Conservation (phyloP, 2,888 invertebrate species). For the Sphaerophoria taeniata region DNA sequence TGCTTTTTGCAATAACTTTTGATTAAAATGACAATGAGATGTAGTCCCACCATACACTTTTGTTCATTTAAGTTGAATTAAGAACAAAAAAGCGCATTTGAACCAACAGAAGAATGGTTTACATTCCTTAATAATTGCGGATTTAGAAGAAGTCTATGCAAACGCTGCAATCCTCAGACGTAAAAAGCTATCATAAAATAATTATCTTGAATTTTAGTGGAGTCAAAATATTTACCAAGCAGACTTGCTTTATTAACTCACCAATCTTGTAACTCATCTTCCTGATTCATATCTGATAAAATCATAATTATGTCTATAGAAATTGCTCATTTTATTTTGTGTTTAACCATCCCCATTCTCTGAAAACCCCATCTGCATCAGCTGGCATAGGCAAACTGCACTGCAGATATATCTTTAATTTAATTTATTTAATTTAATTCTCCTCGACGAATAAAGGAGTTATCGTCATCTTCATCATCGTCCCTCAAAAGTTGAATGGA, state of each 20-base stretch:
- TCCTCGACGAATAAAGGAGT: constrained; percentile 23
- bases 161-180: too few relatives aligned
- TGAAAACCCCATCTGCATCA: background rate
- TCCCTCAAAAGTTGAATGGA: constrained; percentile 35
- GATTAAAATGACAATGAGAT: too few relatives aligned
- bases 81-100: too few relatives aligned
- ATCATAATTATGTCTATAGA: background rate
- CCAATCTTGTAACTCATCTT: background rate
- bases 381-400: constrained; percentile 10
- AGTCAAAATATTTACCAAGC: background rate
- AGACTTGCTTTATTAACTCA: background rate
- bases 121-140: too few relatives aligned
- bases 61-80: too few relatives aligned
- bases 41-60: too few relatives aligned
- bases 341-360: background rate
- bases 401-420: constrained; percentile 29
- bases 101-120: too few relatives aligned
- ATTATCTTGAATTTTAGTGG: background rate
- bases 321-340: background rate
- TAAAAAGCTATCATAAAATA: background rate
- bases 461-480: background rate
- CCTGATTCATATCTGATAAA: background rate
- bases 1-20: too few relatives aligned
- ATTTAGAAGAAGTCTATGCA: too few relatives aligned
- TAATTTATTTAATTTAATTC: constrained; percentile 40